Conservation (phyloP, 2,113 vertebrate genomes). For the Oncorhynchus tshawytscha region DNA sequence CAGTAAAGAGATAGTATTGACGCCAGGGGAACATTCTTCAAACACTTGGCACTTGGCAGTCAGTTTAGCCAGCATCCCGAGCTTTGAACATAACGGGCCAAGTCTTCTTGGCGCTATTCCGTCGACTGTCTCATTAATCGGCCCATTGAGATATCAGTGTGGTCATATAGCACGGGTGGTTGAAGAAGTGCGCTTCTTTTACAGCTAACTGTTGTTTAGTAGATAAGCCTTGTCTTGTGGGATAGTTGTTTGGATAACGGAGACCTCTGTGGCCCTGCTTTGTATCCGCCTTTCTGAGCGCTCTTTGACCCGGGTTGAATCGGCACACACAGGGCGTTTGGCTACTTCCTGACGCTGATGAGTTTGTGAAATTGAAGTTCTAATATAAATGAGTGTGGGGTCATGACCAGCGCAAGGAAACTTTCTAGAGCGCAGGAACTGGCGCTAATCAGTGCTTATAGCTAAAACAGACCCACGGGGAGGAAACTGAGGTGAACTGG, state of each 20-base stretch:
- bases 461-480: constrained; percentile 62
- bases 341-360: constrained; percentile 69
- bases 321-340: constrained; percentile 57
- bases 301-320: constrained; percentile 55
- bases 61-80: not conserved
- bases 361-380: constrained; percentile 61
- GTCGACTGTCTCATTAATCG: constrained; percentile 6
- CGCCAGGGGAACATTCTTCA: not conserved
- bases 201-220: constrained; percentile 5
- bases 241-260: constrained; percentile 53
- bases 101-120: not conserved
- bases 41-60: not conserved
- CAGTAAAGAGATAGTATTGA: not conserved
- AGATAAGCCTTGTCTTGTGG: constrained; percentile 46
- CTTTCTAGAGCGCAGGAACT: constrained; percentile 49
- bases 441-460: constrained; percentile 60
- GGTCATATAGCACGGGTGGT: constrained; percentile 5
- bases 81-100: not conserved
- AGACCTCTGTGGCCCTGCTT: constrained; percentile 37
- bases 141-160: not conserved
- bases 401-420: constrained; percentile 58
- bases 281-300: constrained; percentile 40
- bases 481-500: constrained; percentile 38
- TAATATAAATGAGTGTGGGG: constrained; percentile 59
- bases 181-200: constrained; percentile 19